A percentile compares a stretch with the other conserved stretches of the same genome.
phyloP scores from a whole-genome alignment of 2,113 vertebrate genomes.

The Ancistrus triradiatus region DNA sequence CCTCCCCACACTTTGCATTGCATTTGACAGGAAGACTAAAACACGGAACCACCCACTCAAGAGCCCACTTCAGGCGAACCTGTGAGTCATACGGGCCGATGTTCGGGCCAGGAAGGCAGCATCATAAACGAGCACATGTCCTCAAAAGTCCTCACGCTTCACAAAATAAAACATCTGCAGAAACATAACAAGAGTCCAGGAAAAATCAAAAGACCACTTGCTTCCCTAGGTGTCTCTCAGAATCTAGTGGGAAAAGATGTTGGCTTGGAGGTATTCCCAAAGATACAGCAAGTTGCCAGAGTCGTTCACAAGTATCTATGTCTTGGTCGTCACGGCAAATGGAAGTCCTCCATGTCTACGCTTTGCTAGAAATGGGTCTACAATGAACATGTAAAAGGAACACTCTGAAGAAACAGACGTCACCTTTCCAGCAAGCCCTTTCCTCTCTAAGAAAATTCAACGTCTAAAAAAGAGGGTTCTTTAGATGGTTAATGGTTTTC shows the following conservation, averaged over 20 bases:
- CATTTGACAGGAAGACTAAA: conserved; percentile 30
- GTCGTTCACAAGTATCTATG: no score
- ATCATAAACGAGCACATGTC: conserved; percentile 22
- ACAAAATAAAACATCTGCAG: conserved; percentile 3
- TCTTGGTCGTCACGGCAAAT: no score
- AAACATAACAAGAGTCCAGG: neutral
- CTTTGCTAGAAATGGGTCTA: no score
- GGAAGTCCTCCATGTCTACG: no score
- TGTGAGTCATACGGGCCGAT: conserved; percentile 34
- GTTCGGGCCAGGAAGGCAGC: conserved; percentile 9
- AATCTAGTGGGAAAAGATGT: neutral
- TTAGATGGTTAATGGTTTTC: no score
- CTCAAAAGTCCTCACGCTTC: neutral
- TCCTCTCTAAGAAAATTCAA: no score
- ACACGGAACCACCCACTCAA: conserved; percentile 28
- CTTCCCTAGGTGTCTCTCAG: neutral
- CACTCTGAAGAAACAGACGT: no score
- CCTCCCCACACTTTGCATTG: conserved; percentile 28
- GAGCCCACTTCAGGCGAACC: conserved; percentile 21
- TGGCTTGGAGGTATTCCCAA: no score
- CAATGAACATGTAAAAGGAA: no score
- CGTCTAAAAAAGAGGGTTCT: no score
- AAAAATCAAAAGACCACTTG: neutral
- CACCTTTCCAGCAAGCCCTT: no score
- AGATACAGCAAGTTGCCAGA: neutral